These are phyloP conservation scores for Amphiprion clarkii DNA, from an alignment of 2,797 vertebrate species.

Conservation along the genomic window DNA sequence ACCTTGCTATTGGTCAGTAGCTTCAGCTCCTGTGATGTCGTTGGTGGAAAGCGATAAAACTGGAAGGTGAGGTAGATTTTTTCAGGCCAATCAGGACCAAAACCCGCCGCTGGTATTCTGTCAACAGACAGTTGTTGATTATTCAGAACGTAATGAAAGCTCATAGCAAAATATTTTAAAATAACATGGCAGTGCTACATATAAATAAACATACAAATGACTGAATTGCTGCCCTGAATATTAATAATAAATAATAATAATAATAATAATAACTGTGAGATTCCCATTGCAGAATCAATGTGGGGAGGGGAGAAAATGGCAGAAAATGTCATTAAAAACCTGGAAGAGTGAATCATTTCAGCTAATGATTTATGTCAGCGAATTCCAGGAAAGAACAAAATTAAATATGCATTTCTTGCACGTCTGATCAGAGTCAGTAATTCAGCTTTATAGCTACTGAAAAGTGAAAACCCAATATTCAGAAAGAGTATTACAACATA, in stretches of 20 bases:
- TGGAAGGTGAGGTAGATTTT: constrained; percentile 95
- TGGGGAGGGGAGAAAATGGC: background rate
- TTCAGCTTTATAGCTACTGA: constrained; percentile 58
- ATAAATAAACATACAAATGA: constrained; percentile 7
- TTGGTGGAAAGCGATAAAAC: constrained; percentile 93
- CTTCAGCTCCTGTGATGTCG: constrained; percentile 88
- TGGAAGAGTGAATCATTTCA: constrained; percentile 43
- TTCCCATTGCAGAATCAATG: constrained; percentile 25
- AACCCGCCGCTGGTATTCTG: constrained; percentile 79
- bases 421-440: constrained; percentile 26
- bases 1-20: constrained; percentile 76
- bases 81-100: constrained; percentile 80
- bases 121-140: constrained; percentile 8
- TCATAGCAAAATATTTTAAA: background rate
- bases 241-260: background rate
- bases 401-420: constrained; percentile 56
- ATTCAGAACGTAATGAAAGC: background rate
- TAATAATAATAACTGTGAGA: constrained; percentile 14
- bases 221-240: constrained; percentile 24
- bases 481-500: constrained; percentile 45
- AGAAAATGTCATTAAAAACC: constrained; percentile 56
- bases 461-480: constrained; percentile 60
- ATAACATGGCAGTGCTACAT: background rate
- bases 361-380: constrained; percentile 52
- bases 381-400: constrained; percentile 53